Evolutionary conservation across 2,113 vertebrate genomes (phyloP).

Genomic region (Paedocypris sp.): DNA sequence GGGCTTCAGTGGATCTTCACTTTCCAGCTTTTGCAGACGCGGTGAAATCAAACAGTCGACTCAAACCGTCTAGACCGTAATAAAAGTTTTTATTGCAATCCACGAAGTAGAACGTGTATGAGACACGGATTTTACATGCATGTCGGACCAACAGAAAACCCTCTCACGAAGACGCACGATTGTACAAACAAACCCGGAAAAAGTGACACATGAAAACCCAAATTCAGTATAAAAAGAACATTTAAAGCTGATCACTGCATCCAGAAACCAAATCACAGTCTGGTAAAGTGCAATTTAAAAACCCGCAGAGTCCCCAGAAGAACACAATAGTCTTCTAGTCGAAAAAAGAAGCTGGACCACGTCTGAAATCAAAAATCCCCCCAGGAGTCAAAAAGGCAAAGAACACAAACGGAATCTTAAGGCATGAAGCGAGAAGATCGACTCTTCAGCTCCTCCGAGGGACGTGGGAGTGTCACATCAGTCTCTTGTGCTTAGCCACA

Average conservation of each 20-base stretch:
- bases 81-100: constrained; percentile 10
- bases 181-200: not conserved
- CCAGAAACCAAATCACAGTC: not conserved
- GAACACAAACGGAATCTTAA: too few species aligned
- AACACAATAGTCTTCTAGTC: too few species aligned
- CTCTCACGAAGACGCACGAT: not conserved
- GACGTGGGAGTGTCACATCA: too few species aligned
- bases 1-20: too few species aligned
- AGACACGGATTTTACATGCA: not conserved
- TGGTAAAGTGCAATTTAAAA: constrained; percentile 1
- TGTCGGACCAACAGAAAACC: not conserved
- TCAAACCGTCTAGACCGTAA: not conserved
- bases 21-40: not conserved
- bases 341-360: too few species aligned
- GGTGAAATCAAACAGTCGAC: not conserved
- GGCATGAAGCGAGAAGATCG: too few species aligned
- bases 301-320: too few species aligned
- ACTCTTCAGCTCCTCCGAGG: too few species aligned
- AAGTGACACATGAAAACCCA: not conserved
- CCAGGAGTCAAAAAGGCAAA: too few species aligned
- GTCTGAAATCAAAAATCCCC: too few species aligned
- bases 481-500: too few species aligned
- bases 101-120: not conserved
- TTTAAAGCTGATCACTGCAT: not conserved
- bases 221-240: not conserved